phyloP scores from a whole-genome alignment of 2,888 invertebrate genomes.

The Metalampra italica region DNA sequence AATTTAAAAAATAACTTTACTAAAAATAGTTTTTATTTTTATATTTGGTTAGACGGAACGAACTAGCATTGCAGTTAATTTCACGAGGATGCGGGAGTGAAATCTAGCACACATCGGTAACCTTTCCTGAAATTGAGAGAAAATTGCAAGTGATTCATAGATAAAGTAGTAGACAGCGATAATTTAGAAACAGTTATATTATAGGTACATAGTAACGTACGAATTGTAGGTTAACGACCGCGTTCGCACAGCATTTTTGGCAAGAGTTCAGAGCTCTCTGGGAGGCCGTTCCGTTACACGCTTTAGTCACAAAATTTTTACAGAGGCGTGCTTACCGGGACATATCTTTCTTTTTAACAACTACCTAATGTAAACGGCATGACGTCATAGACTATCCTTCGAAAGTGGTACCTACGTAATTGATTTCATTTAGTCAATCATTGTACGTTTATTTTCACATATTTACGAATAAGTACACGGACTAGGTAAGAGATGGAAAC shows the following conservation, averaged over 20 bases:
- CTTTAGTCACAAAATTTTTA: constrained; percentile 7
- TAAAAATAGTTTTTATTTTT: too few species aligned
- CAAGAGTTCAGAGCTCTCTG: constrained; percentile 15
- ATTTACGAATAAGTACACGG: too few species aligned
- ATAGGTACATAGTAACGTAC: constrained; percentile 6
- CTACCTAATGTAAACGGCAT: too few species aligned
- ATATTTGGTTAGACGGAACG: too few species aligned
- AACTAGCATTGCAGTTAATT: too few species aligned
- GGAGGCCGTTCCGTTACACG: constrained; percentile 34
- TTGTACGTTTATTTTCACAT: too few species aligned
- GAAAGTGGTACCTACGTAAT: too few species aligned
- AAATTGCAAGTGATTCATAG: not conserved
- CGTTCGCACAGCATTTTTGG: constrained; percentile 28
- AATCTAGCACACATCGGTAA: too few species aligned
- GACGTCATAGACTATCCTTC: too few species aligned
- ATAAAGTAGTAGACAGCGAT: not conserved
- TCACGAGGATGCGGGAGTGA: too few species aligned
- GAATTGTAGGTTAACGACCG: constrained; percentile 30
- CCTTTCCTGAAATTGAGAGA: not conserved
- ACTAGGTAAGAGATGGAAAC: not conserved
- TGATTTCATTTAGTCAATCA: too few species aligned
- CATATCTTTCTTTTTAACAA: not conserved
- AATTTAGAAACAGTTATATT: constrained; percentile 7
- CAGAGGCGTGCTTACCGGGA: not conserved
- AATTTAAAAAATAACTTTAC: too few species aligned